Conservation (phyloP, 2,888 invertebrate species). For the Oligia strigilis region DNA sequence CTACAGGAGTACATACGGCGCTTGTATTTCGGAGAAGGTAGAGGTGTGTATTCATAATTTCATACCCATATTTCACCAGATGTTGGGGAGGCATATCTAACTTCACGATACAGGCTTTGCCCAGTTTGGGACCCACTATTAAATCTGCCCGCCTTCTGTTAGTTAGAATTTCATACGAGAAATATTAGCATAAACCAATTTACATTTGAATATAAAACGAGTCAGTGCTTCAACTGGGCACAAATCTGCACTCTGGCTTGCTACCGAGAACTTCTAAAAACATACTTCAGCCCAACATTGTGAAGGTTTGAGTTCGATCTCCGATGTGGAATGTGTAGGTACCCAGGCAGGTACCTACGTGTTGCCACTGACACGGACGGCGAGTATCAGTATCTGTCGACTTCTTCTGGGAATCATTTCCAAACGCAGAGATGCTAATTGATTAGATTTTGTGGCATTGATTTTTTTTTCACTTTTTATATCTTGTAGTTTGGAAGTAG, state of each 20-base stretch:
- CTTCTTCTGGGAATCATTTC: slow-evolving; percentile 10
- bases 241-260: neutral
- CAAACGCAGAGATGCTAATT: neutral
- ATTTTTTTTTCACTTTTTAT: neutral
- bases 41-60: neutral
- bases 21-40: neutral
- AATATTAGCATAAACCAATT: neutral
- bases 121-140: neutral
- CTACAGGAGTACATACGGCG: neutral
- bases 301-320: neutral
- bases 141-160: neutral
- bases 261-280: neutral
- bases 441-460: neutral
- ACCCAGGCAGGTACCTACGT: neutral
- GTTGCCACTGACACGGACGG: neutral
- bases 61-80: neutral
- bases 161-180: neutral
- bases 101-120: neutral
- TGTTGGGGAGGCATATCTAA: neutral
- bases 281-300: neutral
- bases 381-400: neutral
- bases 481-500: neutral
- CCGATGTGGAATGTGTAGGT: slow-evolving; percentile 3
- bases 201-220: neutral
- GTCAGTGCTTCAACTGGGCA: neutral